These are phyloP conservation scores for Scaptomyza polygonia DNA, from an alignment of 2,888 invertebrate species.

Conservation along the genomic window DNA sequence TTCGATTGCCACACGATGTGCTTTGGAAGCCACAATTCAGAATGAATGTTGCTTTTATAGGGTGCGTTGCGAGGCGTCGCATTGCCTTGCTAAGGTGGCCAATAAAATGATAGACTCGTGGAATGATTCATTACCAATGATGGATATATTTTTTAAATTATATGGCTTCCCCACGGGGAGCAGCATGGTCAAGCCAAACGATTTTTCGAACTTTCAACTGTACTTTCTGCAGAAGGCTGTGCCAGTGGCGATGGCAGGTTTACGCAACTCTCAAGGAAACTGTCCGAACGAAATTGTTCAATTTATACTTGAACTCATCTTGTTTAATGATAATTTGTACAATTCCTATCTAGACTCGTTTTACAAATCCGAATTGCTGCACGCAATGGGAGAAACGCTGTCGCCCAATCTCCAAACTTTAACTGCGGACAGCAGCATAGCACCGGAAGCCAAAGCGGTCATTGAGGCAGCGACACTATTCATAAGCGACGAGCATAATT, in stretches of 20 bases:
- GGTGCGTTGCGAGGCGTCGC: constrained; percentile 94
- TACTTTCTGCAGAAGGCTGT: constrained; percentile 97
- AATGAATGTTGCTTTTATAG: constrained; percentile 96
- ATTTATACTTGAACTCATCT: constrained; percentile 97
- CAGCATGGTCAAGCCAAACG: constrained; percentile 96
- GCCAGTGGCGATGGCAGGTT: constrained; percentile 96
- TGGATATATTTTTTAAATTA: constrained; percentile 96
- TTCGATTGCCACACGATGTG: constrained; percentile 93
- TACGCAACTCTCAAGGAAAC: constrained; percentile 96
- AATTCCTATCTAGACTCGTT: constrained; percentile 98
- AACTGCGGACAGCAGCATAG: constrained; percentile 89
- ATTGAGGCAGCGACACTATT: constrained; percentile 96
- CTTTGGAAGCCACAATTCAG: constrained; percentile 97
- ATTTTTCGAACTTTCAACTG: constrained; percentile 96
- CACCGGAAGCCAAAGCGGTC: constrained; percentile 92
- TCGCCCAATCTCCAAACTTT: constrained; percentile 93
- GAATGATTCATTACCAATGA: constrained; percentile 98
- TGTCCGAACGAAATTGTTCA: constrained; percentile 97
- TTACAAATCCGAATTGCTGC: constrained; percentile 95
- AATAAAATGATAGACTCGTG: constrained; percentile 96
- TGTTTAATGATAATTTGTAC: constrained; percentile 98
- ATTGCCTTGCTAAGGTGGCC: constrained; percentile 96
- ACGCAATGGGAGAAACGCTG: constrained; percentile 95
- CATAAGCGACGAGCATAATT: constrained; percentile 96
- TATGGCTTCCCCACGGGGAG: constrained; percentile 98